Conservation (phyloP, 2,113 vertebrate genomes). For the Lophius piscatorius region DNA sequence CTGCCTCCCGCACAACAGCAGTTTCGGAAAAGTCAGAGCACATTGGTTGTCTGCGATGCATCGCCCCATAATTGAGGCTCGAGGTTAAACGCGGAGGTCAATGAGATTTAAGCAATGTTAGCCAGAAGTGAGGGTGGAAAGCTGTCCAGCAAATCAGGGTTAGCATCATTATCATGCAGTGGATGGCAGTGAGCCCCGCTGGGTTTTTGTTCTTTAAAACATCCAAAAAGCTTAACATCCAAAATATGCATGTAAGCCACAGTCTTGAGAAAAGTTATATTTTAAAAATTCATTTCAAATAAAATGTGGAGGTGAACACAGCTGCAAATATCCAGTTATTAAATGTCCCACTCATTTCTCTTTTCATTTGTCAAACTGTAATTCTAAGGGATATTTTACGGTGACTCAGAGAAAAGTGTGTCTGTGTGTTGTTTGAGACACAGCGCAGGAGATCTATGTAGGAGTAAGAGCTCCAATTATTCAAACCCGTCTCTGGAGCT, state of each 20-base stretch:
- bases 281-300: not conserved
- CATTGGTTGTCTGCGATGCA: not conserved
- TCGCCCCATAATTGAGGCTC: conserved; percentile 10
- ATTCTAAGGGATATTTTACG: not conserved
- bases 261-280: too few relatives aligned
- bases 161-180: not conserved
- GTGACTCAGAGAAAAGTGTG: conserved; percentile 17
- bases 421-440: conserved; percentile 2
- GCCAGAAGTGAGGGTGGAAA: not conserved
- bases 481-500: conserved; percentile 42
- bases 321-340: not conserved
- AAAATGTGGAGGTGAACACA: not conserved
- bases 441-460: conserved; percentile 15
- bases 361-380: not conserved
- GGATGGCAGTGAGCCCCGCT: not conserved
- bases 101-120: conserved; percentile 3
- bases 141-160: too few relatives aligned
- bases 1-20: conserved; percentile 4
- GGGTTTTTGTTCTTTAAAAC: too few relatives aligned
- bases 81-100: conserved; percentile 42
- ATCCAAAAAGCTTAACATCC: too few relatives aligned
- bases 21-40: conserved; percentile 10
- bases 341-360: conserved; percentile 4
- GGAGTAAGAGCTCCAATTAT: conserved; percentile 53
- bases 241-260: not conserved